Evolutionary conservation across 2,113 vertebrate genomes (phyloP).

Genomic region (Brienomyrus longianalis): DNA sequence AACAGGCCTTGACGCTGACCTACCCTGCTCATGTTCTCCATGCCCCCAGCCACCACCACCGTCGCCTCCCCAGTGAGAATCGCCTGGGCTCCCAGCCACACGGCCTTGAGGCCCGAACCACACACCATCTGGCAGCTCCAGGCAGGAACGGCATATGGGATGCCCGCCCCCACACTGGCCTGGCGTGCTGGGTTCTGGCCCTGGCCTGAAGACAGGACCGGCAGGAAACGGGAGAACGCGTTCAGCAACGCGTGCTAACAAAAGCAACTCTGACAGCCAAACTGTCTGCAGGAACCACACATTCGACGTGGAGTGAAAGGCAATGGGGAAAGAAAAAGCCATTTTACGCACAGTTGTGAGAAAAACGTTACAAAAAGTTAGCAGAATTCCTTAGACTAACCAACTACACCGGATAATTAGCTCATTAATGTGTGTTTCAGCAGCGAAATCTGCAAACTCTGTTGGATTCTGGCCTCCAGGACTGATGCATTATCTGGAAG

Average conservation of each 20-base stretch:
- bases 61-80: conserved; percentile 69
- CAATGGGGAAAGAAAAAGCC: neutral
- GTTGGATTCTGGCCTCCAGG: neutral
- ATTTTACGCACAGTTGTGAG: neutral
- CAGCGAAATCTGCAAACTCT: neutral
- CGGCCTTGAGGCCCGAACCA: conserved; percentile 86
- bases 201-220: conserved; percentile 60
- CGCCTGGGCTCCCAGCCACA: conserved; percentile 84
- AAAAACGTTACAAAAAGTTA: neutral
- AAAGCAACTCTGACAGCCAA: neutral
- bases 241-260: neutral
- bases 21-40: conserved; percentile 98
- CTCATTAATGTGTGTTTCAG: neutral
- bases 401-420: neutral
- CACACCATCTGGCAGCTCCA: conserved; percentile 98
- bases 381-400: neutral
- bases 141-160: conserved; percentile 78
- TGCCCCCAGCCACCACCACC: conserved; percentile 88
- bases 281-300: neutral
- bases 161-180: conserved; percentile 76
- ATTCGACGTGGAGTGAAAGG: neutral
- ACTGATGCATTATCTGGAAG: neutral
- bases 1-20: neutral
- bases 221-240: neutral
- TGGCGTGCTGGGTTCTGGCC: conserved; percentile 87